Conservation (phyloP, 2,888 invertebrate genomes). For the Pristionchus maxplancki region DNA sequence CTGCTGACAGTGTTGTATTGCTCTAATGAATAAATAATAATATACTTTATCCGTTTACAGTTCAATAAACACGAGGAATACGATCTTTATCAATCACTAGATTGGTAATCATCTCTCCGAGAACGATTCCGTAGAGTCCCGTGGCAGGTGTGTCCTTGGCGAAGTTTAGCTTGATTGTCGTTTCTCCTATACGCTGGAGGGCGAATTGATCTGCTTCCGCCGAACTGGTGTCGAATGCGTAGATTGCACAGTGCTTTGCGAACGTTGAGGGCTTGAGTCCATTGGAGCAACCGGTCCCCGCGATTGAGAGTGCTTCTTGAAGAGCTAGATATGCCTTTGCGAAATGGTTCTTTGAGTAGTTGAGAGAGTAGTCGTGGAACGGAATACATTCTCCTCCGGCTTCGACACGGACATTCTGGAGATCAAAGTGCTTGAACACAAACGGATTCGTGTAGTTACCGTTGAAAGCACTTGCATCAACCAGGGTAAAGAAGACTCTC, state of each 20-base stretch:
- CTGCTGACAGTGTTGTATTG: neutral
- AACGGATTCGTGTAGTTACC: neutral
- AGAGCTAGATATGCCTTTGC: neutral
- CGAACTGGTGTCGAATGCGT: neutral
- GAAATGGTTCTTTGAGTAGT: neutral
- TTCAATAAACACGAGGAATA: neutral
- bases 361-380: neutral
- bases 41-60: neutral
- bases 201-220: neutral
- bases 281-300: neutral
- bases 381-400: conserved; percentile 21
- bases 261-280: neutral
- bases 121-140: neutral
- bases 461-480: neutral
- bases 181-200: neutral
- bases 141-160: neutral
- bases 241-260: neutral
- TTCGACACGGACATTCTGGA: neutral
- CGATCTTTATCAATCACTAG: neutral
- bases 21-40: neutral
- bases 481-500: neutral
- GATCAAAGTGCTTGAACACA: neutral
- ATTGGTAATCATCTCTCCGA: neutral
- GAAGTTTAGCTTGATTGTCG: neutral
- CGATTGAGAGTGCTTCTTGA: neutral